Evolutionary conservation across 2,113 vertebrate species (phyloP), one percentile per base, ranked within the genome.

Genomic region (Microtus ochrogaster): DNA sequence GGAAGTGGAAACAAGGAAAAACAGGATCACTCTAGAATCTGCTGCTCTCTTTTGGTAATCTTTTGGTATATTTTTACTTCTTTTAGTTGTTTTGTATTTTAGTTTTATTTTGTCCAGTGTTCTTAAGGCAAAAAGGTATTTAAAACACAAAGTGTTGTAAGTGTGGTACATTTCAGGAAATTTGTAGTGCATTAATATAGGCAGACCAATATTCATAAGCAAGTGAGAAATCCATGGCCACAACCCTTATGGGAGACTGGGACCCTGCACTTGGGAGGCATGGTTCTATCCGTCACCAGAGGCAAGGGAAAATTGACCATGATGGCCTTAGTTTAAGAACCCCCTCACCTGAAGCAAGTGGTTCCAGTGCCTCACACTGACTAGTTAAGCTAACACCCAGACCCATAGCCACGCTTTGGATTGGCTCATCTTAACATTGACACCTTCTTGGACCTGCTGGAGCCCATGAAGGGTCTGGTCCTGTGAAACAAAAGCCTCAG

Each of bases 321-420:
- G 36, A 39, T 39, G 19, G n/a, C 36, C 9, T n/a, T 36, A 9
- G 17, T 21, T 21, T 72, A 39, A 36, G 36, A 17, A 72, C 7
- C 36, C 70, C 36, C 36, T 72, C 0, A 7, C 6, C 68, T 39
- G 36, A n/a, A 7, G 70, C 7, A n/a, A 5, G 36, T 72, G 36
- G 3, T 1, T 3, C 36, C 17, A 9, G 17, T 8, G 70, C 7
- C 17, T 1, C 1, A 7, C 36, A 21, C 70, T n/a, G 36, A 72
- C 17, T n/a, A 22, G 3, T 39, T 39, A 7, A 2, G 17, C 17
- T 72, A 10, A 17, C 70, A 39, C 68, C 28, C 68, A 70, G 7
- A 36, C 36, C 68, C 14, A n/a, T 6, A n/a, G 36, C 36, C 17
- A 4, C 8, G 7, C 70, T 8, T 9, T 72, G 36, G 36, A 39